Evolutionary conservation across 2,797 vertebrate species (phyloP).

Genomic region (Eidolon dupreanum): DNA sequence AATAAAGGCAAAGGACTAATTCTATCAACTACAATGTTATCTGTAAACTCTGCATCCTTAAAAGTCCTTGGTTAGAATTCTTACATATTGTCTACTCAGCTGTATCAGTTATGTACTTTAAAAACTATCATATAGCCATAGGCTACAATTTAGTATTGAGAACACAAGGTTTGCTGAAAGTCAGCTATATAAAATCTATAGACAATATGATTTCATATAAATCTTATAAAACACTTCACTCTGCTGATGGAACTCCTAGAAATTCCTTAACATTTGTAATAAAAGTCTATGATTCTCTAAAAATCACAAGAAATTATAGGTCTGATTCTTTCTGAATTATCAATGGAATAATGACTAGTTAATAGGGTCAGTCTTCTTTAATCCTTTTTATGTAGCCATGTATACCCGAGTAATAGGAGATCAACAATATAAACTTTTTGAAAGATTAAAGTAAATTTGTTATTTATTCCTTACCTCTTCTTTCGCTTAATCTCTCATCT

Average conservation of each 20-base stretch:
- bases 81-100: neutral
- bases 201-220: neutral
- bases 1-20: conserved; percentile 30
- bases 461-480: neutral
- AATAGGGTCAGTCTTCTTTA: neutral
- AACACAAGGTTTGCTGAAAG: neutral
- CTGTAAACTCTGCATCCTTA: neutral
- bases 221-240: neutral
- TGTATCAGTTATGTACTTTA: neutral
- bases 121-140: neutral
- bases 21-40: neutral
- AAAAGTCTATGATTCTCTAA: neutral
- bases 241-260: neutral
- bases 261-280: neutral
- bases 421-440: neutral
- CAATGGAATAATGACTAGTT: neutral
- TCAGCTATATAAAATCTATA: neutral
- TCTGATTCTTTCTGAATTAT: neutral
- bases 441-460: neutral
- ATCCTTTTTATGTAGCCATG: neutral
- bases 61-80: neutral
- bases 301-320: neutral
- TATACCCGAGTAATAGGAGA: neutral
- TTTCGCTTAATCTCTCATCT: neutral
- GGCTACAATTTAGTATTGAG: neutral